Base-by-base conservation (phyloP, 2,113 vertebrate species). In the Dascyllus trimaculatus region DNA sequence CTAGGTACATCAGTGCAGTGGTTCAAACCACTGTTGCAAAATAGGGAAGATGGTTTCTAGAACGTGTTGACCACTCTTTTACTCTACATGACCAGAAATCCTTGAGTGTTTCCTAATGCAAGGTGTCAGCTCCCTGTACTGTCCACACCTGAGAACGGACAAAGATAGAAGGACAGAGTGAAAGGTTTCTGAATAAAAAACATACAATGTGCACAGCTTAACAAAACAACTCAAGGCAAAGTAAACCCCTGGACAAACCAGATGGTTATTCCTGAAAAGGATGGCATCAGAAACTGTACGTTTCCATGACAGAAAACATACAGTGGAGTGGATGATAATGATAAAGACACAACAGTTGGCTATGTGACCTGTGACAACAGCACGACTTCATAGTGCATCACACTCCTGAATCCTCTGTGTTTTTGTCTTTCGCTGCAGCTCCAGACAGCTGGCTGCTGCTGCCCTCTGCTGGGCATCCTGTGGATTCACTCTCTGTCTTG, bases 81-180 rank as follows among this genome's bases (percentile, higher is more conserved):
- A 73, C 38, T 49, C 29, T 64, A 62, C 26, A 60, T 69, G 59
- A 65, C 10, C n/a, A 51, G 57, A 64, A 69, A 80, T 87, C 78
- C 69, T 75, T 78, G 75, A 86, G 81, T 79, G 71, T 79, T 78
- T 84, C 56, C 58, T 65, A 74, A 86, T 70, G 66, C 69, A 82
- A 73, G 48, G 54, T 83, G 78, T 78, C 51, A 84, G 74, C 63
- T 89, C 82, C 87, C 90, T 91, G 91, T 88, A 84, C 80, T 88
- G 79, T 82, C 75, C 78, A 88, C 75, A 90, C 89, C 88, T 92
- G 91, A 92, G 88, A 84, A 88, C 71, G 45, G 67, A 89, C 53
- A 69, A 81, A 85, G 46, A 65, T 79, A 85, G 65, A 85, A 67
- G 57, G 73, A 87, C 56, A 73, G 32, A 81, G 57, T 69, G 54